Base-by-base conservation (phyloP, 2,888 invertebrate genomes). In the Exephanes ischioxanthus region DNA sequence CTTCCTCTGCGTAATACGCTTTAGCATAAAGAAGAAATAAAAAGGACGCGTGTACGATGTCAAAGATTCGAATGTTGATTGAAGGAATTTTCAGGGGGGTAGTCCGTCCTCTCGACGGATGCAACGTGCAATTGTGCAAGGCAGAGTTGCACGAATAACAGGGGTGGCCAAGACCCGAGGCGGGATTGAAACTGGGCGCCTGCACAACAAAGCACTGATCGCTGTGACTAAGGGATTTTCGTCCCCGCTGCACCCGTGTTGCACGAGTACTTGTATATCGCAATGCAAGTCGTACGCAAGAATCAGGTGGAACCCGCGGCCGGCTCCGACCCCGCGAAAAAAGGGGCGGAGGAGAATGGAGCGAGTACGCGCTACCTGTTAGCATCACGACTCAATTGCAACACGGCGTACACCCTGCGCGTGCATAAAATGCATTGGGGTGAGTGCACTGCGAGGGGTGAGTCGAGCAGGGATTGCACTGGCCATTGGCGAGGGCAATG, bases 321-420 rank as follows among this genome's bases (percentile, higher is more conserved):
- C 61, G 72, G 53, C 71, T 75, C 51, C 72, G 72, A 77, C 70
- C 45, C 68, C 83, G 81, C 58, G 55, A 68, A 41, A 80, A 87
- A 81, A 79, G 55, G 67, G 82, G 82, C 55, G 53, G 83, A 84
- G 67, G 79, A 77, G 66, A 67, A 78, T 72, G 61, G 58, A 84
- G 70, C 70, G 73, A 77, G 71, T 72, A 63, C 80, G 58, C 71
- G 41, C 70, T 82, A 82, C 85, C 79, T 82, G 85, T 77, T 80
- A 77, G 76, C 76, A 72, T 83, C 83, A 76, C 83, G 83, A 77
- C 80, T 85, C 83, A 83, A 80, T 85, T 83, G 85, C 85, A 83
- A 73, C 67, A 30, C 53, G 66, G 66, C 72, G 68, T 61, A 19
- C 37, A 26, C 14, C 51, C 67, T 76, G 79, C 61, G 72, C 67